Base-by-base conservation (phyloP, 2,113 vertebrate genomes). In the Halichoeres trimaculatus region DNA sequence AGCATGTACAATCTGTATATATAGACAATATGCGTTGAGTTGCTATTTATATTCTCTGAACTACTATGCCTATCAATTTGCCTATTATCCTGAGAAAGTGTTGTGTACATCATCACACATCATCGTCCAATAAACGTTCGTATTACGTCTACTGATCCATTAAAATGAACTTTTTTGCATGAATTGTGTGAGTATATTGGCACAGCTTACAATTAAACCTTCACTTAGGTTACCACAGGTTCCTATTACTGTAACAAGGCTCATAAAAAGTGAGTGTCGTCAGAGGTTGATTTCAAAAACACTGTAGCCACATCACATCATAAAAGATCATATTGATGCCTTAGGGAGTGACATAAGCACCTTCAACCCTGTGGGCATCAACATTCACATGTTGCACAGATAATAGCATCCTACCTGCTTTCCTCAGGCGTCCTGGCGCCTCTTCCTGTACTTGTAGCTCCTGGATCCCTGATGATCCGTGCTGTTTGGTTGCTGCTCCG, bases 351-450 rank as follows among this genome's bases (percentile, higher is more conserved):
- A 12, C n/a, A 20, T 17, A 12, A 52, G 38, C 38, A 60, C n/a
- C 12, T 16, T 13, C 30, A 50, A 43, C 1, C 23, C 30, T 14
- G 6, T 30, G 50, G 34, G n/a, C 16, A 11, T 60, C 24, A n/a
- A 50, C 1, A 76, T 68, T 47, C 56, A 83, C 63, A 75, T 81
- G 84, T 80, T 85, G 80, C 69, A 40, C 65, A 58, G 60, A 17
- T 66, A 8, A 2, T 14, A 81, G 84, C 81, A 87, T 91, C 91
- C 70, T 92, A 91, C 91, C 89, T 91, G 81, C 57, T 48, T 80
- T 38, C 30, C 53, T 84, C 71, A 48, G 88, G 86, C 88, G 86
- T 92, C 84, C 68, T 51, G 4, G 53, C 14, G 64, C 69, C 72
- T 84, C 68, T 74, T 84, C 67, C 75, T 74, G 78, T 58, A 86